Conservation (phyloP, 2,113 vertebrate genomes). For the Odocoileus hemionus region DNA sequence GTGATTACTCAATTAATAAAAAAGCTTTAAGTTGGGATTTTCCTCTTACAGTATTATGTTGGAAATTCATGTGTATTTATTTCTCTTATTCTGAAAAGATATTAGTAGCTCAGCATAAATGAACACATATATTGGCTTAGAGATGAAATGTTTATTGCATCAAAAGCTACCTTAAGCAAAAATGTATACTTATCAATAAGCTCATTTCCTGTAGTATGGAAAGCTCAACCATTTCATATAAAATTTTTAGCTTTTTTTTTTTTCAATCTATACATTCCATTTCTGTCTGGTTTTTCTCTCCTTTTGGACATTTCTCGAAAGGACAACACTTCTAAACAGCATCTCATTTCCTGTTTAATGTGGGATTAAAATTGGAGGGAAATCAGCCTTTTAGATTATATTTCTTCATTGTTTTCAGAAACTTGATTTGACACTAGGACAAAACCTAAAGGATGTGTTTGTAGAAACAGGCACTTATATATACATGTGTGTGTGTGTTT, state of each 20-base stretch:
- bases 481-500: not conserved
- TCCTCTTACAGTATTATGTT: not conserved
- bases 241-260: slow-evolving; percentile 26
- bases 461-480: not conserved
- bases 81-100: slow-evolving; percentile 19
- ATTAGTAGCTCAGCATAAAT: not conserved
- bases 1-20: not conserved
- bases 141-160: not conserved
- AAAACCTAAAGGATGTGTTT: not conserved
- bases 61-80: not conserved
- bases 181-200: not conserved
- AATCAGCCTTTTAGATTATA: not conserved
- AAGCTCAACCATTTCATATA: not conserved
- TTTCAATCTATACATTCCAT: not conserved
- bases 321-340: not conserved
- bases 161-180: not conserved
- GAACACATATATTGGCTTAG: not conserved
- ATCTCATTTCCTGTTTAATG: not conserved
- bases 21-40: slow-evolving; percentile 17
- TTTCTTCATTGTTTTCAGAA: slow-evolving; percentile 4
- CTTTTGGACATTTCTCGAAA: not conserved
- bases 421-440: not conserved
- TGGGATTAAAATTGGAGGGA: not conserved
- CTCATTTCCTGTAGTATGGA: not conserved
- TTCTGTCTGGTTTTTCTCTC: slow-evolving; percentile 22